Evolutionary conservation across 2,797 vertebrate species (phyloP).

Genomic region (Melanotaenia parkinsoni): DNA sequence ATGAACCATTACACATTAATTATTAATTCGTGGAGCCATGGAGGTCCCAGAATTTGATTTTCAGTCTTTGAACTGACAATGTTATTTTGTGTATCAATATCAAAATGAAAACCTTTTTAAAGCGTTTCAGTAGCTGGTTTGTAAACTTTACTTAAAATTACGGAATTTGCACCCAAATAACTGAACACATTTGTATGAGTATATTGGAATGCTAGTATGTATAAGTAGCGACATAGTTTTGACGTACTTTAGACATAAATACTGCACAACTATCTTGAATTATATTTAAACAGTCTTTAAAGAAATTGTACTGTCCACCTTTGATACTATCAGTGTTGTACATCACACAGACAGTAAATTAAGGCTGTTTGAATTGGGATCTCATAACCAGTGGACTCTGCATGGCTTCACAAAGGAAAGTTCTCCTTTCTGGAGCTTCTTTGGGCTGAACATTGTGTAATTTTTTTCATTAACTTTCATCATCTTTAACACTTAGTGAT

Average conservation of each 20-base stretch:
- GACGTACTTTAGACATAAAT: not conserved
- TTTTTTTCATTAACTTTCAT: constrained; percentile 15
- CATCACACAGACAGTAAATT: not conserved
- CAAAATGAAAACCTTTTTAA: not conserved
- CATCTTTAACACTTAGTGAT: constrained; percentile 17
- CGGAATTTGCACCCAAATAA: not conserved
- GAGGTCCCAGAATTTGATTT: not conserved
- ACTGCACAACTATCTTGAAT: not conserved
- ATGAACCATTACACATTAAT: not conserved
- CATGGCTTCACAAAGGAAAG: constrained; percentile 11
- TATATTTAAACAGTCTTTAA: not conserved
- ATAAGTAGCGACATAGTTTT: not conserved
- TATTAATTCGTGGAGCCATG: not conserved
- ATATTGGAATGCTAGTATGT: not conserved
- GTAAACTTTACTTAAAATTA: not conserved
- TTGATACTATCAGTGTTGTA: not conserved
- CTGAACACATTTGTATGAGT: not conserved
- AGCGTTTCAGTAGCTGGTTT: not conserved
- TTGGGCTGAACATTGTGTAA: constrained; percentile 13
- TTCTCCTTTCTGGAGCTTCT: constrained; percentile 1
- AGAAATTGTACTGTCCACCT: not conserved
- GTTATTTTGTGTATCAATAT: not conserved
- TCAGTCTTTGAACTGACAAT: not conserved
- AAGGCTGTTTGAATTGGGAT: constrained; percentile 4
- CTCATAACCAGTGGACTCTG: not conserved